These are phyloP conservation scores for Eublepharis macularius DNA, from an alignment of 2,113 vertebrate genomes.

Conservation along the genomic window DNA sequence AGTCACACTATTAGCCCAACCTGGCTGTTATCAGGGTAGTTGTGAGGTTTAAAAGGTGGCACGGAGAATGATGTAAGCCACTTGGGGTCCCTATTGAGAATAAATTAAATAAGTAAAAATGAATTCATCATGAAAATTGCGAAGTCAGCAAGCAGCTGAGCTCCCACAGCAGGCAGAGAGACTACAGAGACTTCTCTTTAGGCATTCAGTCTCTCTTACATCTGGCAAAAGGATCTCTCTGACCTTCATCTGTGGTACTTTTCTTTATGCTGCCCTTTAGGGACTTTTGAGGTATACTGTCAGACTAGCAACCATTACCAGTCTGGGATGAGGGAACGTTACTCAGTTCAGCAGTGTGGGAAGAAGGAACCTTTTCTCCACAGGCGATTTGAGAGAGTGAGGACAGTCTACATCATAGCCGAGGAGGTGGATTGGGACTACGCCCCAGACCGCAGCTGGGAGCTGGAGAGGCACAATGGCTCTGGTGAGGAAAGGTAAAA, in stretches of 20 bases:
- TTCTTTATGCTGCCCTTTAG: conserved; percentile 52
- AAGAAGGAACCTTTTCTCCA: neutral
- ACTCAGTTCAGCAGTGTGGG: conserved; percentile 68
- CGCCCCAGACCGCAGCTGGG: conserved; percentile 72
- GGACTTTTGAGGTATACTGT: conserved; percentile 77
- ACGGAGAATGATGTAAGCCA: too few species aligned
- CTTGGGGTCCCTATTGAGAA: too few species aligned
- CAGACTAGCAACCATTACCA: conserved; percentile 73
- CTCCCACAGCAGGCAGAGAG: neutral
- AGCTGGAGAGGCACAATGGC: conserved; percentile 68
- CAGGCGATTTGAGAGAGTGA: conserved; percentile 34
- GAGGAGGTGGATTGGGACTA: conserved; percentile 80
- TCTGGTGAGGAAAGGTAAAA: conserved; percentile 71
- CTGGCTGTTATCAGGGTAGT: too few species aligned
- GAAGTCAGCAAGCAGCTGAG: too few species aligned
- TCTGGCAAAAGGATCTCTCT: neutral
- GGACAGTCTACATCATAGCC: conserved; percentile 68
- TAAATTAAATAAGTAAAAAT: too few species aligned
- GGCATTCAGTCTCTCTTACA: neutral
- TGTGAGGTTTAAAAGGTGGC: too few species aligned
- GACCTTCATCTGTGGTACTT: neutral
- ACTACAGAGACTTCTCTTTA: neutral
- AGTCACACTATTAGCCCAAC: too few species aligned
- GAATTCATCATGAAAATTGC: neutral
- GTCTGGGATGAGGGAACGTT: conserved; percentile 74